Conservation (phyloP, 2,888 invertebrate species). For the Hirtodrosophila alboralis region DNA sequence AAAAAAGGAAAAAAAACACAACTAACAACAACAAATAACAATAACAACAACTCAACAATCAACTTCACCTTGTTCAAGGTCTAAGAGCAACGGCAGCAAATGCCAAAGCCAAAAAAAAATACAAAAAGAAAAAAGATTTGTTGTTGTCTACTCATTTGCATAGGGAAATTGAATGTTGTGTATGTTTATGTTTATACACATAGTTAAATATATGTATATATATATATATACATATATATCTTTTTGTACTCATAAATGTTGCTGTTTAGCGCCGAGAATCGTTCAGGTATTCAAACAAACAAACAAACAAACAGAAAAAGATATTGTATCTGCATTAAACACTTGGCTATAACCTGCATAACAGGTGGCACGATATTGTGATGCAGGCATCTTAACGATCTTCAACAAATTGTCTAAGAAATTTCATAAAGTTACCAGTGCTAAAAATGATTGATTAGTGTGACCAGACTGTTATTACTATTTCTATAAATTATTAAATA, state of each 20-base stretch:
- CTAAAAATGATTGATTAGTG: too few species aligned
- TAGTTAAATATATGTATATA: slow-evolving; percentile 17
- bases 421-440: slow-evolving; percentile 2
- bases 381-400: slow-evolving; percentile 29
- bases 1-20: slow-evolving; percentile 17
- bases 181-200: slow-evolving; percentile 17
- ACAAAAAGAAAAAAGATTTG: slow-evolving; percentile 23
- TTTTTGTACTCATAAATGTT: slow-evolving; percentile 4
- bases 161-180: slow-evolving; percentile 73
- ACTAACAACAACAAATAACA: slow-evolving; percentile 29
- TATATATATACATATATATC: slow-evolving; percentile 2
- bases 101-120: slow-evolving; percentile 27
- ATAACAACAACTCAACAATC: slow-evolving; percentile 61
- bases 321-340: slow-evolving; percentile 27
- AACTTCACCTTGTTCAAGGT: slow-evolving; percentile 79
- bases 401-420: slow-evolving; percentile 10
- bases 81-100: slow-evolving; percentile 70
- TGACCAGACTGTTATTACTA: too few species aligned
- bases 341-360: slow-evolving; percentile 38
- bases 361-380: slow-evolving; percentile 30
- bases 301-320: slow-evolving; percentile 5
- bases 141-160: slow-evolving; percentile 60
- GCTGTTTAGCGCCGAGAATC: slow-evolving; percentile 12
- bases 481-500: neutral
- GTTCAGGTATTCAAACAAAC: slow-evolving; percentile 34